Base-by-base conservation (phyloP, 2,888 invertebrate species). In the Chymomyza amoena region DNA sequence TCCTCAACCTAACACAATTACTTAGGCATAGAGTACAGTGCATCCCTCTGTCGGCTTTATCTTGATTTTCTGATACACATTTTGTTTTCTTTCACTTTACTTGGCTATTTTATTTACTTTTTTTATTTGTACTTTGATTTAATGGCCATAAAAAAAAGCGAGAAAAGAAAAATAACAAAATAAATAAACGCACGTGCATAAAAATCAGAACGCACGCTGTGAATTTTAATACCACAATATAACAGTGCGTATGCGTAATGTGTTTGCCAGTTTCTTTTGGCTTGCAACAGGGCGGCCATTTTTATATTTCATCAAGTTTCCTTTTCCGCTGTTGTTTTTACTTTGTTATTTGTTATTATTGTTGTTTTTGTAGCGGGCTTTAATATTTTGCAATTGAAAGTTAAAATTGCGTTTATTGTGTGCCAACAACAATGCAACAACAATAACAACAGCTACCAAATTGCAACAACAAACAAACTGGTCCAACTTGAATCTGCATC, bases 71-170 rank as follows among this genome's bases (percentile, higher is more conserved):
- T 32, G 32, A 7, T 32, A 7, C 7, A 25, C 25, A 25, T 25
- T 32, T 32, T 32, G 0, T 20, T 52, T 20, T 52, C 18, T 39
- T 9, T 13, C n/a, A 15, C 39, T 61, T n/a, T 25, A 28, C 10
- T 50, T 25, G 45, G 25, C 39, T 18, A 57, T 64, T 64, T 64
- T 84, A 86, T 84, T 84, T 74, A 79, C 75, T 76, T 80, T 75
- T 87, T 88, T 86, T 84, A 88, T 84, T 84, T 81, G 81, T 73
- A 83, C 82, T 85, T 78, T 83, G 83, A 87, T 83, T 83, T 83
- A 83, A 83, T 87, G 84, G 84, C 81, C 65, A 74, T 83, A 78
- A 83, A 83, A 78, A 64, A 54, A 45, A 54, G 51, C 28, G 61
- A 16, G 32, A 28, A 60, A 25, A 18, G 36, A 61, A 57, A 39